Base-by-base conservation (phyloP, 2,888 invertebrate species). In the Acrobasis suavella region DNA sequence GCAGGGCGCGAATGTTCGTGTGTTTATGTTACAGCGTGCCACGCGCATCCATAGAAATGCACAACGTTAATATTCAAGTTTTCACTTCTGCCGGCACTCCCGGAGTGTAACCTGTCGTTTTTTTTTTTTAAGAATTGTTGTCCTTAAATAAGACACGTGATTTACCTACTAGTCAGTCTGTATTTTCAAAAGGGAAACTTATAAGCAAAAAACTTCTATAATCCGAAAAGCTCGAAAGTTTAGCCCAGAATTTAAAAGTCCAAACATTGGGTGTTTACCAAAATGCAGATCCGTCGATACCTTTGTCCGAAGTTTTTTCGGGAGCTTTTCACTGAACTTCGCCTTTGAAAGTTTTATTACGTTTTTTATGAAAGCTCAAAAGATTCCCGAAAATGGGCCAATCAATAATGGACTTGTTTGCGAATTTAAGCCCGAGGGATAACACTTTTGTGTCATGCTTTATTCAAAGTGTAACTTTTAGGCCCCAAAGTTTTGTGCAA, bases 321-420 rank as follows among this genome's bases (percentile, higher is more conserved):
- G 55, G 15, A 55, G 62, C 62, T 55, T 55, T 62, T 50, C 38
- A 54, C 62, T 62, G 55, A 62, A 62, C 55, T 62, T 62, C 50
- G 61, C 55, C 62, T 55, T 55, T 62, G 62, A n/a, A 62, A 62
- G 50, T 62, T 62, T 62, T 62, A 62, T 62, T 62, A 55, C 38
- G 16, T 62, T 62, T 62, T 61, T 50, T 55, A 46, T 38, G 10
- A 46, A 62, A 62, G 54, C 62, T 55, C 55, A 49, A 62, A 61
- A 61, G 38, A 62, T 46, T 54, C 59, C 38, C 9, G 55, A 62
- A 61, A 62, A 55, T 49, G 55, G 62, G 50, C 54, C 62, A 50
- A 55, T 62, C 60, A 60, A 60, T 60, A 51, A 51, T 38, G 39
- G 51, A 60, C 39, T 56, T 58, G 62, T 50, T 50, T 37, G 55